Evolutionary conservation across 1,140 invertebrate species (phyloP).

Genomic region (Drosophila grimshawi): DNA sequence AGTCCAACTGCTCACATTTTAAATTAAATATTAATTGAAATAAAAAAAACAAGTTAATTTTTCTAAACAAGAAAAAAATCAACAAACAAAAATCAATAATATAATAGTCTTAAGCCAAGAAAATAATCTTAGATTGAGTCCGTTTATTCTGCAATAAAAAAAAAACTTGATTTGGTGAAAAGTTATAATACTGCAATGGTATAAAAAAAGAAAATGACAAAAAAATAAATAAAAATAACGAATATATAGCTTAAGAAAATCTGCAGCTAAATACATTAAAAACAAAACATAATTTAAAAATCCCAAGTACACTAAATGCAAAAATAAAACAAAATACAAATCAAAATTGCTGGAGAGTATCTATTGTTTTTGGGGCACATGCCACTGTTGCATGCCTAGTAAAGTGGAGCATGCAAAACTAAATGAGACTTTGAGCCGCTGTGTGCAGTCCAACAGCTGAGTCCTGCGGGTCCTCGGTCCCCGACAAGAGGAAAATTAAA

Average conservation of each 20-base stretch:
- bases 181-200: not conserved
- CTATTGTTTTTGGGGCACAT: slow-evolving; percentile 6
- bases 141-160: not conserved
- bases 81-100: too few species aligned
- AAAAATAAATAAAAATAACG: slow-evolving; percentile 35
- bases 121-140: too few species aligned
- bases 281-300: slow-evolving; percentile 35
- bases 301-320: slow-evolving; percentile 52
- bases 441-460: slow-evolving; percentile 58
- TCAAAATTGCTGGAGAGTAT: slow-evolving; percentile 26
- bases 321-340: slow-evolving; percentile 48
- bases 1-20: too few species aligned
- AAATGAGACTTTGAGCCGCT: slow-evolving; percentile 73
- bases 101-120: not conserved
- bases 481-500: slow-evolving; percentile 61
- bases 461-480: slow-evolving; percentile 30
- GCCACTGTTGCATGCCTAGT: not conserved
- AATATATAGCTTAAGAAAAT: slow-evolving; percentile 48
- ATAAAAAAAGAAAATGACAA: slow-evolving; percentile 11
- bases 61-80: too few species aligned
- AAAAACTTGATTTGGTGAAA: not conserved
- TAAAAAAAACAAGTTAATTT: too few species aligned
- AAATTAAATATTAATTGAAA: too few species aligned
- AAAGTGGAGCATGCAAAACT: slow-evolving; percentile 27
- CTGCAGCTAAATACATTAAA: slow-evolving; percentile 43